phyloP scores from a whole-genome alignment of 2,113 vertebrate genomes.

The Xenopus tropicalis region DNA sequence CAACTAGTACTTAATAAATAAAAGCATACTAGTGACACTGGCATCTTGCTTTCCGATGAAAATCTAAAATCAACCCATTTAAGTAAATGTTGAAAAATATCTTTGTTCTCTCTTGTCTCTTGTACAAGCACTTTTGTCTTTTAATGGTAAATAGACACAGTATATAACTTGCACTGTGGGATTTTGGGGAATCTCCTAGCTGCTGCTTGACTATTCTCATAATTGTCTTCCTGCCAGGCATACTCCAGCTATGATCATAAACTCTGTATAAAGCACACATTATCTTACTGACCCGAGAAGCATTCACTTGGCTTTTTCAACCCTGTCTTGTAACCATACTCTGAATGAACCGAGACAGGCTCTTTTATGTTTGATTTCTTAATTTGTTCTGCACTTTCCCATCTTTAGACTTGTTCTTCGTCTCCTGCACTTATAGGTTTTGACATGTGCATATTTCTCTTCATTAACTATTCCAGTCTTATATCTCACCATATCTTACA shows the following conservation, averaged over 20 bases:
- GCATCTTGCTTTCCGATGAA: no score
- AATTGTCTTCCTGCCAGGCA: conserved; percentile 9
- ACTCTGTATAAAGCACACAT: conserved; percentile 22
- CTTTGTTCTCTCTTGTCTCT: no score
- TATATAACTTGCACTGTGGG: not conserved
- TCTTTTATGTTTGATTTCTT: conserved; percentile 40
- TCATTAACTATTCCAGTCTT: conserved; percentile 31
- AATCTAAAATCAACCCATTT: no score
- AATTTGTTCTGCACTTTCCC: conserved; percentile 38
- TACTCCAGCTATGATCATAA: conserved; percentile 33
- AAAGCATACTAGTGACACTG: no score
- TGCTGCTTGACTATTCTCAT: not conserved
- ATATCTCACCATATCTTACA: conserved; percentile 29
- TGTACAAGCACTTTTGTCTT: no score
- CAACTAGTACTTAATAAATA: no score
- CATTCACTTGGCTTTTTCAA: conserved; percentile 40
- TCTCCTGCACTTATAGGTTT: conserved; percentile 27
- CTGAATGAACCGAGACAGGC: conserved; percentile 23
- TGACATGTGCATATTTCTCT: conserved; percentile 37
- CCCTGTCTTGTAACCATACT: conserved; percentile 20
- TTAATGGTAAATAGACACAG: no score
- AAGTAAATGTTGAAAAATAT: no score
- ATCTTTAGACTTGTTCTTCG: conserved; percentile 38
- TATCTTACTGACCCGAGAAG: conserved; percentile 36
- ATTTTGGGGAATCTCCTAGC: not conserved